Evolutionary conservation across 2,888 invertebrate species (phyloP), one percentile per base, ranked within the genome.

Genomic region (Hemicrepidius hirtus): DNA sequence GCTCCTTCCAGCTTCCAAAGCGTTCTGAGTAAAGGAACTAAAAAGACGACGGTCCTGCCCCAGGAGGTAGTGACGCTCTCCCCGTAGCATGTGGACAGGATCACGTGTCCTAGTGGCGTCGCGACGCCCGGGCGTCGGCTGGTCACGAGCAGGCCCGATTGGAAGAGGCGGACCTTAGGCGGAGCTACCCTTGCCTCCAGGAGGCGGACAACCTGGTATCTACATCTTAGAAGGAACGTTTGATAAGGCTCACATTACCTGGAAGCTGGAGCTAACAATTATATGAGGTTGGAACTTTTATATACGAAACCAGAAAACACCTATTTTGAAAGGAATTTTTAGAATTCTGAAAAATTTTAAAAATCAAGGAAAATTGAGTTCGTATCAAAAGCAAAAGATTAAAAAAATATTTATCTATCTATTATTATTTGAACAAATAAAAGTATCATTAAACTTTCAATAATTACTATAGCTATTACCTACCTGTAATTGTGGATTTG

Each of bases 41-140:
- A 73, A 73, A 73, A 73, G 72, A 59, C 49, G 63, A 55, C 64
- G 74, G 77, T 73, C 81, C 80, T 65, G 79, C 82, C 81, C 81
- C 78, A 79, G 81, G 81, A 81, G 80, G 80, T 80, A 78, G 80
- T 80, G 74, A 73, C 75, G 67, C 70, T 75, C 71, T 76, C 81
- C 79, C 79, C 76, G 79, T 35, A 71, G 80, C 82, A 82, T 83
- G 83, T 83, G 82, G 81, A 74, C 77, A 67, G 74, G 80, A 80
- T 84, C 84, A 85, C 84, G 85, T 85, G 85, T 75, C 79, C 80
- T 79, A 79, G 81, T 79, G 81, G 82, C 82, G 81, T 80, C 82
- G 82, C 78, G 81, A 78, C 81, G 82, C 80, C 81, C 82, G 80
- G 78, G 76, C 81, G 80, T 75, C 79, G 80, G 75, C 74, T 78